phyloP scores from a whole-genome alignment of 2,797 vertebrate genomes.

The Siniperca obscura region DNA sequence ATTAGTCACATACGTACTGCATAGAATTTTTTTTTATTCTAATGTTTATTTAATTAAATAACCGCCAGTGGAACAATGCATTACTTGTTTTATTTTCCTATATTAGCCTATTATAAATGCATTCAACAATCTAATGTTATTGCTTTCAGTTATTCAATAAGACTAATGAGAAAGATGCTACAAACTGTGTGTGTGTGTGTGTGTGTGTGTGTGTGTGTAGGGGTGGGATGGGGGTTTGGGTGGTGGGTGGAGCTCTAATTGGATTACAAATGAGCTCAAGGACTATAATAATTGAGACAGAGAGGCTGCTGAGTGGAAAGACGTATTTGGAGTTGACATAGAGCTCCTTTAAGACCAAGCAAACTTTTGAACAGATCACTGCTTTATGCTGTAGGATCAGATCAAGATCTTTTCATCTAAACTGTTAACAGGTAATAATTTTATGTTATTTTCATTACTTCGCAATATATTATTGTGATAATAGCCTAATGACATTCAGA shows the following conservation, averaged over 20 bases:
- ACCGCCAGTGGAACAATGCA: background rate
- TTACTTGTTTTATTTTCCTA: background rate
- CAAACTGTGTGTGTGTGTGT: conserved; percentile 18
- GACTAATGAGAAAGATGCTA: conserved; percentile 1
- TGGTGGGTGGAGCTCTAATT: conserved; percentile 58
- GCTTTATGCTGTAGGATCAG: background rate
- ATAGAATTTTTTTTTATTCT: too few species aligned
- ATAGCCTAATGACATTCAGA: background rate
- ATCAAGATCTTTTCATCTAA: conserved; percentile 9
- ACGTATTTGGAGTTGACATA: background rate
- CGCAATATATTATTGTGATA: background rate
- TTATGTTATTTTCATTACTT: background rate
- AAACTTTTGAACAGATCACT: conserved; percentile 4
- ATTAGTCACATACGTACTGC: background rate
- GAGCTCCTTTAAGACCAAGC: conserved; percentile 3
- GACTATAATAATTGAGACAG: conserved; percentile 51
- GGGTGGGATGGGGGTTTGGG: conserved; percentile 8
- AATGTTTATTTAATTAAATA: conserved; percentile 3
- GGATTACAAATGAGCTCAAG: conserved; percentile 43
- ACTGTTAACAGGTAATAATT: conserved; percentile 35
- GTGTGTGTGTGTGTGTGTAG: conserved; percentile 10
- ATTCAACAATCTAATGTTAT: background rate
- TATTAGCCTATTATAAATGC: background rate
- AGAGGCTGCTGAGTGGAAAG: conserved; percentile 7
- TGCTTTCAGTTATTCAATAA: conserved; percentile 12